Evolutionary conservation across 2,888 invertebrate genomes (phyloP).

Genomic region (Hipparchia semele): DNA sequence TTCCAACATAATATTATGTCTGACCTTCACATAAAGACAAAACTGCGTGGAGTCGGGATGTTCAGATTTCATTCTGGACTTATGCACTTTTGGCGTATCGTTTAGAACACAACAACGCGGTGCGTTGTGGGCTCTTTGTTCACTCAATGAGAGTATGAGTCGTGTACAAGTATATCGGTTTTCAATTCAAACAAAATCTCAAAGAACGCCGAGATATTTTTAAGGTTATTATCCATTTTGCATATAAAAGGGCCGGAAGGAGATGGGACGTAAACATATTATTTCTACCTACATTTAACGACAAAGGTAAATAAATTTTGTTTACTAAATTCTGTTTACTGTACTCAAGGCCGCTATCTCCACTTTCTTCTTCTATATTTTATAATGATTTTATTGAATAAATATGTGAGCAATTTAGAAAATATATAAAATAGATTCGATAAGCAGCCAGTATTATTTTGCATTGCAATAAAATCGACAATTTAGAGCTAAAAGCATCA

Average conservation of each 20-base stretch:
- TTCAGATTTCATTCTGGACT: too few species aligned
- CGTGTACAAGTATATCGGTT: not conserved
- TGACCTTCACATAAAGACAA: too few species aligned
- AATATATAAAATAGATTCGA: too few species aligned
- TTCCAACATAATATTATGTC: too few species aligned
- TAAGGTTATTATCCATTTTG: slow-evolving; percentile 36
- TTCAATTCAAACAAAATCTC: slow-evolving; percentile 11
- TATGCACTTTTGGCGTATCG: too few species aligned
- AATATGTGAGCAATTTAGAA: not conserved
- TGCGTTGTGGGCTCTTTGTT: too few species aligned
- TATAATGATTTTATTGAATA: not conserved
- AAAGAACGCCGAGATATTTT: slow-evolving; percentile 23
- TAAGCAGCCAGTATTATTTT: too few species aligned
- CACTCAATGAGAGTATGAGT: too few species aligned
- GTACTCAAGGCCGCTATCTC: slow-evolving; percentile 22
- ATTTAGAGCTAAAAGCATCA: too few species aligned
- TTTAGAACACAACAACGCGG: too few species aligned
- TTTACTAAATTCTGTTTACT: slow-evolving; percentile 36
- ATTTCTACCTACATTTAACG: slow-evolving; percentile 35
- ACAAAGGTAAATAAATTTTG: slow-evolving; percentile 33
- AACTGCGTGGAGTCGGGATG: too few species aligned
- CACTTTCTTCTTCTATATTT: not conserved
- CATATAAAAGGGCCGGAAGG: slow-evolving; percentile 34
- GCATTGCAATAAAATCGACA: too few species aligned
- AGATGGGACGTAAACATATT: slow-evolving; percentile 38